phyloP scores from a whole-genome alignment of 2,888 invertebrate species.

The Deilephila elpenor region DNA sequence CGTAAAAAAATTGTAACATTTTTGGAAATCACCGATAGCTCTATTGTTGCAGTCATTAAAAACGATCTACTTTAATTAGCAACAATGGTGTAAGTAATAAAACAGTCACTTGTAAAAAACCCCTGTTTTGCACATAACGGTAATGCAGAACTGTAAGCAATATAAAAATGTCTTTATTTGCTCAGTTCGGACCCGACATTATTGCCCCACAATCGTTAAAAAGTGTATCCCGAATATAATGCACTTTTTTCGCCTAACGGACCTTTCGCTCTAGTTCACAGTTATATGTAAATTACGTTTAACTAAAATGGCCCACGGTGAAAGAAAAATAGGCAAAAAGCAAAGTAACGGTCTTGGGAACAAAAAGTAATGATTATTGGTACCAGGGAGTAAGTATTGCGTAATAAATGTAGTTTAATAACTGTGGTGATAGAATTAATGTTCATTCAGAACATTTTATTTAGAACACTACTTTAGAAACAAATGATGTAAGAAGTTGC shows the following conservation, averaged over 20 bases:
- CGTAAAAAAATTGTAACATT: conserved; percentile 15
- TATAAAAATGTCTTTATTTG: conserved; percentile 78
- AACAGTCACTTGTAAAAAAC: conserved; percentile 30
- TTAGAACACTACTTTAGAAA: no score
- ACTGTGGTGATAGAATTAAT: not conserved
- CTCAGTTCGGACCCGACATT: conserved; percentile 56
- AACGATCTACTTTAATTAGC: conserved; percentile 35
- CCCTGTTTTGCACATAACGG: conserved; percentile 50
- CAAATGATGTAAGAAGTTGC: no score
- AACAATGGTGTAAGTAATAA: conserved; percentile 34
- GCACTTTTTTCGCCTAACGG: conserved; percentile 55
- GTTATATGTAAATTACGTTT: conserved; percentile 66
- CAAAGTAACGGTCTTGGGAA: conserved; percentile 47
- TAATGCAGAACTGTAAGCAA: conserved; percentile 45
- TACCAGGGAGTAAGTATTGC: not conserved
- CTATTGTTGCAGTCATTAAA: conserved; percentile 18
- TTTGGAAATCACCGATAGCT: conserved; percentile 1
- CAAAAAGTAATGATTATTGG: conserved; percentile 25
- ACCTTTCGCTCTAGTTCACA: conserved; percentile 58
- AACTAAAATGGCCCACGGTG: conserved; percentile 55
- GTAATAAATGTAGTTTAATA: not conserved
- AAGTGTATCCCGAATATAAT: conserved; percentile 75
- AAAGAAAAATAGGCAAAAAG: conserved; percentile 60
- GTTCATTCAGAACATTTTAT: not conserved
- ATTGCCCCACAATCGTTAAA: conserved; percentile 74